phyloP scores from a whole-genome alignment of 2,113 vertebrate genomes.

The Pachycephala philippinensis region DNA sequence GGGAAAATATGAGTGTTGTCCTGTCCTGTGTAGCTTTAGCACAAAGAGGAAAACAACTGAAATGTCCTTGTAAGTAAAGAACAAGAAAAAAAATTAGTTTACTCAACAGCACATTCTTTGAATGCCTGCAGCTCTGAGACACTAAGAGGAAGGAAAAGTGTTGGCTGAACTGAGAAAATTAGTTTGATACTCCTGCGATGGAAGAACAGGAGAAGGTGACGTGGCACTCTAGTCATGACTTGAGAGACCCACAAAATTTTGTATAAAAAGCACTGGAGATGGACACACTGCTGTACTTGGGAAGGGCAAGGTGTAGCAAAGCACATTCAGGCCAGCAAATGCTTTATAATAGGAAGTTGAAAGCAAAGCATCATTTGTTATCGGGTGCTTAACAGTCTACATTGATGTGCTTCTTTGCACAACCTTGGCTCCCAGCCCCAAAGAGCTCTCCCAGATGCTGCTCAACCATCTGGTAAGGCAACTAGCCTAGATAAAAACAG shows the following conservation, averaged over 20 bases:
- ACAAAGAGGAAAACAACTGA: slow-evolving; percentile 17
- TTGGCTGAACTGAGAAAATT: background rate
- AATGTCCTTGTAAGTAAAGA: slow-evolving; percentile 10
- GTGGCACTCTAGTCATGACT: background rate
- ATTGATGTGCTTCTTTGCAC: background rate
- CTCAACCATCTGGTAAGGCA: background rate
- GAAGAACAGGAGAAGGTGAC: background rate
- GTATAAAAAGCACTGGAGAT: background rate
- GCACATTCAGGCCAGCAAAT: background rate
- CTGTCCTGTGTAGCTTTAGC: background rate
- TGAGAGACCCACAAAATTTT: background rate
- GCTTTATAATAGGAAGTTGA: background rate
- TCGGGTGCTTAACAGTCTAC: background rate
- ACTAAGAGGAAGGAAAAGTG: background rate
- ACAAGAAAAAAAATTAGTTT: background rate
- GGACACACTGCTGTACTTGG: background rate
- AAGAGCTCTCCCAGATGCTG: background rate
- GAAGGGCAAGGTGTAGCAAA: background rate
- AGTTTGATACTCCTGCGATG: background rate
- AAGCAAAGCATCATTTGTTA: background rate
- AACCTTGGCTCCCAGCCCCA: background rate
- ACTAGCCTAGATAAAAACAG: background rate
- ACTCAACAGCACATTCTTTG: slow-evolving; percentile 6
- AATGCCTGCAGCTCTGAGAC: background rate
- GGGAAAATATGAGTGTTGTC: background rate